Evolutionary conservation across 1,140 invertebrate genomes (phyloP), one percentile per base, ranked within the genome.

Genomic region (Dendrolimus punctatus): DNA sequence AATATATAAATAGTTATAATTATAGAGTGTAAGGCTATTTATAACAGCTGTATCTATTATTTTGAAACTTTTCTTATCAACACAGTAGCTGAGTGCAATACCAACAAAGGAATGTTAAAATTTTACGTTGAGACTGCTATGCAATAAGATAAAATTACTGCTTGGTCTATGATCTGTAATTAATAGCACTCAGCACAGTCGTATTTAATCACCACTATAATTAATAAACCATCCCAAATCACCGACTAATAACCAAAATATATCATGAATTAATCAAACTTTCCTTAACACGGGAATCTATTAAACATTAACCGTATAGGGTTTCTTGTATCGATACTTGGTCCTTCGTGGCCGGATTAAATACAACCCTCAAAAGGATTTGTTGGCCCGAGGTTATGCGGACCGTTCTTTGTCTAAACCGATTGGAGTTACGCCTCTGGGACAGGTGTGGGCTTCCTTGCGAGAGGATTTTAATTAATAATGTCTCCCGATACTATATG

Each of bases 391-490:
- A 64, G 68, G 76, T 73, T 63, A 68, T 71, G 65, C 55, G 63
- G 69, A 55, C 68, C 70, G 64, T 73, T 75, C 76, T 78, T 80
- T 78, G 75, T 75, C 71, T 75, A 68, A 71, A 57, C 70, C 70
- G 67, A 78, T 72, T 70, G 68, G 65, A 60, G 51, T 49, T 62
- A 47, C 49, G 45, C 62, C 68, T 66, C 63, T 72, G 73, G 73
- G 79, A 76, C 71, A 80, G 67, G 75, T 80, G 73, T 58, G 74
- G 71, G 73, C 68, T 73, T 75, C 68, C 64, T 73, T 57, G 43
- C 49, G 55, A 61, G 36, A 23, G 62, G 72, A 67, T 74, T 76
- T 81, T 81, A 81, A 81, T 81, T 79, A 81, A 73, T 76, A 73
- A 81, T 78, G 74, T 76, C 69, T 70, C 23, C 23, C 72, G 70